These are phyloP conservation scores for Ctenomys sociabilis DNA, from an alignment of 2,113 vertebrate genomes.

Conservation along the genomic window DNA sequence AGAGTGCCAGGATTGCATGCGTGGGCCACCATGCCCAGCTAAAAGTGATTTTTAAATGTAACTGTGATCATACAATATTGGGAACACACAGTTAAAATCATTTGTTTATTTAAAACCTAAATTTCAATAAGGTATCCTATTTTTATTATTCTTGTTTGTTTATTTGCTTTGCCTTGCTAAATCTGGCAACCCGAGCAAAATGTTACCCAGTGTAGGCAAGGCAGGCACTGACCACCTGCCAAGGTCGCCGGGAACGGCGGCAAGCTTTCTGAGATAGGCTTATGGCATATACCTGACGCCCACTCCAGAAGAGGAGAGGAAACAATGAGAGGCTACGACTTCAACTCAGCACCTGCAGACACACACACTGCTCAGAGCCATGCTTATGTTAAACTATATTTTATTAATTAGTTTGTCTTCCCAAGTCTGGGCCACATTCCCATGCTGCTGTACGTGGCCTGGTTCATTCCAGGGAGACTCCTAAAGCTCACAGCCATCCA, in stretches of 20 bases:
- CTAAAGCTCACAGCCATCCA: slow-evolving; percentile 76
- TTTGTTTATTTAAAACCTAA: not conserved
- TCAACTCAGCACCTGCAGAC: not conserved
- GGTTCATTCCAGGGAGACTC: slow-evolving; percentile 2
- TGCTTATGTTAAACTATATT: not conserved
- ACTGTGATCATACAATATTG: not conserved
- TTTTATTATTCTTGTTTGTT: not conserved
- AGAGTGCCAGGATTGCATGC: not conserved
- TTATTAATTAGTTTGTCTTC: slow-evolving; percentile 67
- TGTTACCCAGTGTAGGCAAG: not conserved
- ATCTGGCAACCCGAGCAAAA: not conserved
- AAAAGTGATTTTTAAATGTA: not conserved
- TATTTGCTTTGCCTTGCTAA: slow-evolving; percentile 18
- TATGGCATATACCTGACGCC: not conserved
- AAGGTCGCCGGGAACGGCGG: not conserved
- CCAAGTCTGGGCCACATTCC: not conserved
- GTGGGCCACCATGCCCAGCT: not conserved
- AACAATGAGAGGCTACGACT: not conserved
- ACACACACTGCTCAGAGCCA: not conserved
- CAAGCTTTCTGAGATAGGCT: not conserved
- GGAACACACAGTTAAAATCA: not conserved
- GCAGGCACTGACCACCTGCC: no score
- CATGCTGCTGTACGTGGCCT: not conserved
- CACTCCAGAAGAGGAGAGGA: not conserved
- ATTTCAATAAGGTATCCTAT: not conserved